Evolutionary conservation across 2,888 invertebrate species (phyloP).

Genomic region (Volucella bombylans): DNA sequence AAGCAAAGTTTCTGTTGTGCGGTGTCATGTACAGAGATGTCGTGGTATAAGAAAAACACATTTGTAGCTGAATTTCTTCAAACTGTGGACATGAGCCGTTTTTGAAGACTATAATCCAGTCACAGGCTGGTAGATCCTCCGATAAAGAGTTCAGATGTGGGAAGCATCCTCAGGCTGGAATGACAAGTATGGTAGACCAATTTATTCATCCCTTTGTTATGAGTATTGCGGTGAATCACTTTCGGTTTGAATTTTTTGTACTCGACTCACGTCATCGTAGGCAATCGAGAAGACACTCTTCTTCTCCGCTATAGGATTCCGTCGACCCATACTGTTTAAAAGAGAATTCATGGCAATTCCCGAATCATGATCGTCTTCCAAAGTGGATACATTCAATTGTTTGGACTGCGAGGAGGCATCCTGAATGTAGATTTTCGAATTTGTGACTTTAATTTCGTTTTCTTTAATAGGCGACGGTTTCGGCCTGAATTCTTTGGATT

Average conservation of each 20-base stretch:
- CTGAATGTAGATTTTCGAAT: slow-evolving; percentile 79
- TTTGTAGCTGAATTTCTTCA: too few species aligned
- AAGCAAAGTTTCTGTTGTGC: neutral
- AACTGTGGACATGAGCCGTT: too few species aligned
- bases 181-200: neutral
- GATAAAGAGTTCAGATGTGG: too few species aligned
- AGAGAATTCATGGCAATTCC: slow-evolving; percentile 89
- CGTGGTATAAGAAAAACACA: too few species aligned
- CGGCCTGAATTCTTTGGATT: slow-evolving; percentile 76
- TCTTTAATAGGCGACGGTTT: slow-evolving; percentile 82
- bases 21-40: too few species aligned
- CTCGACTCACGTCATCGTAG: slow-evolving; percentile 92
- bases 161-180: neutral
- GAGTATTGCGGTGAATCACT: slow-evolving; percentile 89
- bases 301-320: slow-evolving; percentile 90
- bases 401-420: slow-evolving; percentile 79
- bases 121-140: too few species aligned
- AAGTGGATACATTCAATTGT: slow-evolving; percentile 85
- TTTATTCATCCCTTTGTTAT: slow-evolving; percentile 73
- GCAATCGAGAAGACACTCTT: slow-evolving; percentile 97
- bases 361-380: slow-evolving; percentile 89
- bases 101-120: too few species aligned
- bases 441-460: slow-evolving; percentile 81
- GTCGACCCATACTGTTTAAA: slow-evolving; percentile 84
- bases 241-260: slow-evolving; percentile 90